Conservation (phyloP, 2,888 invertebrate genomes). For the Trissoscelio sp. region DNA sequence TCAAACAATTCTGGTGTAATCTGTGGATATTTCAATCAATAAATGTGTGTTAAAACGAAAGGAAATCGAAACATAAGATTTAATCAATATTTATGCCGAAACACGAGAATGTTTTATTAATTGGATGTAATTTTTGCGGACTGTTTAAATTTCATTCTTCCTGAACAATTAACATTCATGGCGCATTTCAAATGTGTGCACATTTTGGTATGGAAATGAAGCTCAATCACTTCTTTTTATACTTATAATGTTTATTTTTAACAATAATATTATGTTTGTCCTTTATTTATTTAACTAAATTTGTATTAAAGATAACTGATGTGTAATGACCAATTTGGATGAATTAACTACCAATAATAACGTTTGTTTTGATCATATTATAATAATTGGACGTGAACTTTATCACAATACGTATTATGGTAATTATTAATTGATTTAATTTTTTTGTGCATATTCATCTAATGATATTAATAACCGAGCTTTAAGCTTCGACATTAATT, state of each 20-base stretch:
- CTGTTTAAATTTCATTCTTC: conserved; percentile 23
- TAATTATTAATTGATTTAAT: not conserved
- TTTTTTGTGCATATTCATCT: not conserved
- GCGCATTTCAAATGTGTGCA: conserved; percentile 6
- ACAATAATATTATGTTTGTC: not conserved
- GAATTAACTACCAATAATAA: not conserved
- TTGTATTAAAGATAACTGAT: not conserved
- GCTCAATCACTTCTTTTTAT: conserved; percentile 16
- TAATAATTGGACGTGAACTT: not conserved
- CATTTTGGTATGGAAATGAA: conserved; percentile 29
- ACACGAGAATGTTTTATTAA: conserved; percentile 39
- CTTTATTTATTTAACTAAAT: not conserved
- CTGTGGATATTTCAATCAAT: too few species aligned
- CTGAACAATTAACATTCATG: conserved; percentile 24
- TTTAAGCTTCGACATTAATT: not conserved
- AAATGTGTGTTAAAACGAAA: not conserved
- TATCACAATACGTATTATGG: not conserved
- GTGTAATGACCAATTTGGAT: not conserved
- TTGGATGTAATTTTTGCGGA: conserved; percentile 17
- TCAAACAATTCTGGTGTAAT: too few species aligned
- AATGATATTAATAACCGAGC: not conserved
- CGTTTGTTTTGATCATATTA: not conserved
- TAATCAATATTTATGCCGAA: conserved; percentile 35
- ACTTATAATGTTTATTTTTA: too few species aligned
- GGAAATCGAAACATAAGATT: not conserved